These are phyloP conservation scores for Sarcophaga subvicina DNA, from an alignment of 2,888 invertebrate genomes.

Conservation along the genomic window DNA sequence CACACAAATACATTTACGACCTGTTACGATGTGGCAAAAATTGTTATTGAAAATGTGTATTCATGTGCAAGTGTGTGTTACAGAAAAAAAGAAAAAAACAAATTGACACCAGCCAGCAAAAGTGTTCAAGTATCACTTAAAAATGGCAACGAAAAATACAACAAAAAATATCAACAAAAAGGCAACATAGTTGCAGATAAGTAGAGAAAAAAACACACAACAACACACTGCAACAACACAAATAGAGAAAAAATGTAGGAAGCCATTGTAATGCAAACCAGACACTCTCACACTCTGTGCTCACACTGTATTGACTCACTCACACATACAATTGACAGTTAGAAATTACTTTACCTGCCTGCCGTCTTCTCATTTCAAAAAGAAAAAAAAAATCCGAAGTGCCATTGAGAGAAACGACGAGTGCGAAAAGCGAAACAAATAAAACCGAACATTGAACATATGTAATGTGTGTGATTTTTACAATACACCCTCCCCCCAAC, in stretches of 20 bases:
- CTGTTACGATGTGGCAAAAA: slow-evolving; percentile 3
- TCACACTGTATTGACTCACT: neutral
- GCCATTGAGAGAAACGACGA: neutral
- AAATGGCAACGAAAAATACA: slow-evolving; percentile 19
- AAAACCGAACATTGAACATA: slow-evolving; percentile 60
- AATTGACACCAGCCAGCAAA: slow-evolving; percentile 58
- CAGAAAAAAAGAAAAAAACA: slow-evolving; percentile 18
- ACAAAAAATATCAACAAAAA: neutral
- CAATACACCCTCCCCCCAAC: neutral
- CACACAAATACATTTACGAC: neutral
- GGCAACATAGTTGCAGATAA: too few relatives aligned
- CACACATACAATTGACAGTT: slow-evolving; percentile 1
- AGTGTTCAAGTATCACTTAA: slow-evolving; percentile 58
- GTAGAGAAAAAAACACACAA: neutral
- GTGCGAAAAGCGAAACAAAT: neutral
- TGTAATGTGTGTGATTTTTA: slow-evolving; percentile 59
- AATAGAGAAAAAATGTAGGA: neutral
- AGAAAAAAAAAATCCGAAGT: neutral
- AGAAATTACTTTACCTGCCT: slow-evolving; percentile 34
- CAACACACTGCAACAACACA: neutral
- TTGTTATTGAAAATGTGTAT: slow-evolving; percentile 55
- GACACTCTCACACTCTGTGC: slow-evolving; percentile 3
- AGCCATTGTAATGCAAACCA: slow-evolving; percentile 16
- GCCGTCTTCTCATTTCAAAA: neutral
- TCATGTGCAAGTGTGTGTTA: slow-evolving; percentile 46